Evolutionary conservation across 2,888 invertebrate species (phyloP).

Genomic region (Dysmachus trigonus): DNA sequence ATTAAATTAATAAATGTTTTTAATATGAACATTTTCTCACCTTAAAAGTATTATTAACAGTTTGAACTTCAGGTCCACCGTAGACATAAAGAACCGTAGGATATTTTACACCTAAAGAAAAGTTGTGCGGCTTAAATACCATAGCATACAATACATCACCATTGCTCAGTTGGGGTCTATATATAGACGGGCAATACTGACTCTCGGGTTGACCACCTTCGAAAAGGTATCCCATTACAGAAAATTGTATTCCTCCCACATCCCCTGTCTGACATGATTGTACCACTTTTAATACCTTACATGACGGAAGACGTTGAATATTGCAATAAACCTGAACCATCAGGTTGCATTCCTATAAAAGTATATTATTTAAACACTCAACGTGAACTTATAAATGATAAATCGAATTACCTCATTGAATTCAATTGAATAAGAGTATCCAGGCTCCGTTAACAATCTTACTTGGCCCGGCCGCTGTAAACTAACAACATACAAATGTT

Average conservation of each 20-base stretch:
- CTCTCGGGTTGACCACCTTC: slow-evolving; percentile 71
- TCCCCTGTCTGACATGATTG: slow-evolving; percentile 72
- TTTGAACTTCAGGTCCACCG: slow-evolving; percentile 97
- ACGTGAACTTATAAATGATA: background rate
- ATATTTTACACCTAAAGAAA: slow-evolving; percentile 70
- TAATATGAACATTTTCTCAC: slow-evolving; percentile 63
- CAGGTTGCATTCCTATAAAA: slow-evolving; percentile 75
- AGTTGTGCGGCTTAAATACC: slow-evolving; percentile 86
- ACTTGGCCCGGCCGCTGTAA: slow-evolving; percentile 76
- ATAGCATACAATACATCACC: slow-evolving; percentile 84
- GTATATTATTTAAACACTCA: background rate
- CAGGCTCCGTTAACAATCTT: slow-evolving; percentile 80
- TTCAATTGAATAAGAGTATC: slow-evolving; percentile 85
- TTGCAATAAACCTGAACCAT: slow-evolving; percentile 86
- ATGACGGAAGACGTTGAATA: slow-evolving; percentile 81
- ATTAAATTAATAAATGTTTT: background rate
- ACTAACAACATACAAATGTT: slow-evolving; percentile 89
- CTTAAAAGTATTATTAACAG: slow-evolving; percentile 95
- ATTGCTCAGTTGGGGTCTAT: slow-evolving; percentile 73
- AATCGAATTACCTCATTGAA: slow-evolving; percentile 74
- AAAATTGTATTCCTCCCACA: slow-evolving; percentile 74
- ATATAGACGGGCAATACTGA: slow-evolving; percentile 77
- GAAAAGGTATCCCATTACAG: slow-evolving; percentile 76
- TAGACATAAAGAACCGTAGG: slow-evolving; percentile 97
- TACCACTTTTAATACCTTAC: slow-evolving; percentile 77